Evolutionary conservation across 64 coral and sea anemone species (phyloP), one percentile per base, ranked within the genome.

Genomic region (Cladopsammia gracilis): DNA sequence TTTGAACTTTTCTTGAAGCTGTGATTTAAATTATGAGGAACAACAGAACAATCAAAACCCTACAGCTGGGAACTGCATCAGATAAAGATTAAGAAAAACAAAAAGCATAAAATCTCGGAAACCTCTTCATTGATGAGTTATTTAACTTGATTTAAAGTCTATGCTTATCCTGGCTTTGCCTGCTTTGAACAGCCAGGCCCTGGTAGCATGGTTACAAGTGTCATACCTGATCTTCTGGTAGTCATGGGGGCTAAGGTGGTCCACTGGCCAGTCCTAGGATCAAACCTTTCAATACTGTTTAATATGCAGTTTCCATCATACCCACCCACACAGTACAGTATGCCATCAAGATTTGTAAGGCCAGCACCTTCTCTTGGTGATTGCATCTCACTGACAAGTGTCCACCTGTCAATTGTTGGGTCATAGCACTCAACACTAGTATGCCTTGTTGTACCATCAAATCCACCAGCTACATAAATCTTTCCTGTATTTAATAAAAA

Each of bases 361-460:
- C 97, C 94, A 23, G 97, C 97, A 18, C 97, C 97, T 70, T 98
- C 97, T 20, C 97, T 91, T 6, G 87, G 71, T 46, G 89, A 58
- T 16, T 88, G 72, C 82, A 96, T 96, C 64, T 96, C 93, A 73
- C 97, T 65, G 4, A 92, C 94, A 8, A 98, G 56, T 5, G 88
- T 96, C 97, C 97, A 98, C 62, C 85, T 91, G 62, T 98, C 97
- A n/a, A 98, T 98, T 10, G 87, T 98, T 52, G 97, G 97, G 51
- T 98, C 97, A 62, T 98, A 98, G 49, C 97, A 94, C 53, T 98
- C 97, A 6, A 98, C 91, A 69, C 64, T 96, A 0, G 91, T 96
- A 58, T 96, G 97, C 15, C 97, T 89, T 8, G 96, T 48, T 15
- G 94, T 93, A 16, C 97, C 97, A 85, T 98, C 97, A 78, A 96